A percentile compares a stretch with the other conserved stretches of the same genome.
These are phyloP conservation scores for Leucopsar rothschildi DNA, from an alignment of 2,113 vertebrate genomes.

Conservation along the genomic window DNA sequence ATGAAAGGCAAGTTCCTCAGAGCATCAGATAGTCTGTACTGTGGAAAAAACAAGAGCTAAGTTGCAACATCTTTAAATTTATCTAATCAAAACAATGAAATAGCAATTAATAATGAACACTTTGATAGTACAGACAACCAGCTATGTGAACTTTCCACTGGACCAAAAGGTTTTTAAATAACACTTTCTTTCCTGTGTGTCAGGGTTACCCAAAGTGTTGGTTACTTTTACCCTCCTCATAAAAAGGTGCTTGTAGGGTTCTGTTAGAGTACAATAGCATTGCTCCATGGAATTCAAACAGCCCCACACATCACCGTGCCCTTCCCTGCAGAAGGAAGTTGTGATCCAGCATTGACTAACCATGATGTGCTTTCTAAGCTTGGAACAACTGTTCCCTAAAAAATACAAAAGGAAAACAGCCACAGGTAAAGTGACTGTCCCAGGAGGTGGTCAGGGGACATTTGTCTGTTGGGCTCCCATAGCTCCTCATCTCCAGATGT, in stretches of 20 bases:
- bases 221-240: not conserved
- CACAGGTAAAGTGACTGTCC: not conserved
- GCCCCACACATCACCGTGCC: rapidly evolving
- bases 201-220: not conserved
- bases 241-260: not conserved
- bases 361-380: not conserved
- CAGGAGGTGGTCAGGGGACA: not conserved
- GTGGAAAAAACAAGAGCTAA: conserved; percentile 2
- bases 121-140: conserved; percentile 20
- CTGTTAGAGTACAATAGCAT: not conserved
- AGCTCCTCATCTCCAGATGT: not conserved
- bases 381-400: not conserved
- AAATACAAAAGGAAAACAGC: not conserved
- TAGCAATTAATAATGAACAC: conserved; percentile 55
- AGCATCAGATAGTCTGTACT: conserved; percentile 55
- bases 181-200: not conserved
- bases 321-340: not conserved
- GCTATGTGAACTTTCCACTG: not conserved
- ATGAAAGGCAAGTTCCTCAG: conserved; percentile 56
- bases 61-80: conserved; percentile 64
- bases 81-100: conserved; percentile 59
- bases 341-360: not conserved
- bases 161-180: not conserved
- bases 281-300: not conserved
- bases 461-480: rapidly evolving